A percentile compares a stretch with the other conserved stretches of the same genome.
phyloP scores from a whole-genome alignment of 1,140 invertebrate species.

The Pollicipes pollicipes region DNA sequence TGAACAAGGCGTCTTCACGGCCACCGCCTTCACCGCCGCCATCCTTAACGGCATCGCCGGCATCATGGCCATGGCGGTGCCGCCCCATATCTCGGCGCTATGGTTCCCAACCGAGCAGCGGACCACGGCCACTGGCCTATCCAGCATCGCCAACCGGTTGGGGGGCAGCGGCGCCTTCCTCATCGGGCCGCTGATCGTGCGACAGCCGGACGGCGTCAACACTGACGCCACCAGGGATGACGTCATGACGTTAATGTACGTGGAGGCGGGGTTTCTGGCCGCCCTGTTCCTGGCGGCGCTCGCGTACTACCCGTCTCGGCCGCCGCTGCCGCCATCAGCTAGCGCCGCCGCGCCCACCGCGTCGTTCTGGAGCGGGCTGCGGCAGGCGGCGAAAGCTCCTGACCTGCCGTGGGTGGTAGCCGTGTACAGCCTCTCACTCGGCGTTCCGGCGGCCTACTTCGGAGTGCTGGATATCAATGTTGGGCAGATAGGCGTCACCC shows the following conservation, averaged over 20 bases:
- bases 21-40: slow-evolving; percentile 13
- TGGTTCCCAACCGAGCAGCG: slow-evolving; percentile 27
- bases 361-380: too few relatives aligned
- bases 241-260: not conserved
- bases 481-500: too few relatives aligned
- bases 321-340: slow-evolving; percentile 24
- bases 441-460: too few relatives aligned
- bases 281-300: slow-evolving; percentile 23
- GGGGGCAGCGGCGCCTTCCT: slow-evolving; percentile 29
- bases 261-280: slow-evolving; percentile 19
- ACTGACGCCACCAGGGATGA: not conserved
- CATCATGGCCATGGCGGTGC: slow-evolving; percentile 23
- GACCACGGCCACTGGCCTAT: slow-evolving; percentile 20
- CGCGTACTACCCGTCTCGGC: slow-evolving; percentile 27
- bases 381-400: too few relatives aligned
- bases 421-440: too few relatives aligned
- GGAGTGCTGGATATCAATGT: too few relatives aligned
- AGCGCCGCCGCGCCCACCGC: slow-evolving; percentile 17
- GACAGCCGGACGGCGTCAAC: slow-evolving; percentile 12
- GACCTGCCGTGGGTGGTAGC: too few relatives aligned
- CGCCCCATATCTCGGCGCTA: slow-evolving; percentile 22
- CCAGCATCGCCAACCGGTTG: slow-evolving; percentile 19
- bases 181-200: slow-evolving; percentile 23
- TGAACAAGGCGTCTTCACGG: slow-evolving; percentile 13
- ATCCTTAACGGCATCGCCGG: slow-evolving; percentile 25